Base-by-base conservation (phyloP, 30 jellyfish, hydroid and myxozoan genomes). In the Aurelia sp. region DNA sequence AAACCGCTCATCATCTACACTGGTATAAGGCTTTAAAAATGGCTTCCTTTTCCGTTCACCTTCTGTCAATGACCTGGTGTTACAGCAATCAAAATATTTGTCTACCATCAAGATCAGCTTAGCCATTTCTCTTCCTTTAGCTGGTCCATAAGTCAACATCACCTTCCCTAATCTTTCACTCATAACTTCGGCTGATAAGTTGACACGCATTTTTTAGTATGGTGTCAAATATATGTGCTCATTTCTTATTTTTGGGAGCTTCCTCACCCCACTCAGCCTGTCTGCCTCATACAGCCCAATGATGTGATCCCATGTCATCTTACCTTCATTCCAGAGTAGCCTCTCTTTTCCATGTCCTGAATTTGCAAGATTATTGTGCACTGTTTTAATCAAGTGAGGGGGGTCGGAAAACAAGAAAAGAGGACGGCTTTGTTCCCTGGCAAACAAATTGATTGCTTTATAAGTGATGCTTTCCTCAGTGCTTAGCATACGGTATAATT, bases 111-210 rank as follows among this genome's bases (percentile, higher is more conserved):
- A 65, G 74, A 66, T 65, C 48, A 81, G 48, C 76, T 33, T 81
- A 22, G 91, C 76, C 0, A 76, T 81, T 81, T 60, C 91, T 13
- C 75, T 65, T 10, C 76, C 57, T 20, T 81, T 35, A 9, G 82
- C 31, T 51, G 84, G 51, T 27, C 91, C 84, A 81, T 78, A 78
- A 33, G 31, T 58, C 38, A 15, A 22, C 86, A 78, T 61, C 57
- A 81, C 91, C 44, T 66, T 68, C 6, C 76, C 91, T 21, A 81
- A 72, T 68, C 86, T 65, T 60, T 66, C 91, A 68, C 91, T 81
- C 91, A 81, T 51, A 76, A 65, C 91, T 66, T 78, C 76, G 22
- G 91, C 91, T 52, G 91, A 86, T 24, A 81, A 47, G 78, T 78
- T 78, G 38, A 78, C 89, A 15, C 80, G 89, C 89, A 78, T 38